These are phyloP conservation scores for Nothura maculosa DNA, from an alignment of 2,797 vertebrate genomes.

Conservation along the genomic window DNA sequence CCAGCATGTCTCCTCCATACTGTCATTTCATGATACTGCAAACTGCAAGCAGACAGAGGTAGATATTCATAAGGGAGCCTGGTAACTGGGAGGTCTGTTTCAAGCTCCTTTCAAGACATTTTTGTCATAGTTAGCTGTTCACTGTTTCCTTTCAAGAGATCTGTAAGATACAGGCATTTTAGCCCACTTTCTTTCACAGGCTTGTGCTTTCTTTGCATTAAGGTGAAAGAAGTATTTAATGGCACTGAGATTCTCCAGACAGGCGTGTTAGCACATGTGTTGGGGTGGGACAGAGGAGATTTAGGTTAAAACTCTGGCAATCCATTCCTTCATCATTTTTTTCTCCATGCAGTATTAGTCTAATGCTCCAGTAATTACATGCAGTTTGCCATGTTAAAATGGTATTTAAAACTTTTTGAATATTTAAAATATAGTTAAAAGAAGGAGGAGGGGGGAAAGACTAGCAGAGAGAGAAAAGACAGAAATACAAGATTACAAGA, in stretches of 20 bases:
- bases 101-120: background rate
- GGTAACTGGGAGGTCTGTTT: background rate
- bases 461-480: background rate
- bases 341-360: background rate
- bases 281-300: background rate
- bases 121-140: background rate
- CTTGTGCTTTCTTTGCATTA: background rate
- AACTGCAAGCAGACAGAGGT: conserved; percentile 7
- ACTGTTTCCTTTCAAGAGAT: background rate
- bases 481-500: background rate
- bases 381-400: background rate
- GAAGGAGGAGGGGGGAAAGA: background rate
- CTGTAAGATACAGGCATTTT: background rate
- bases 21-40: conserved; percentile 2
- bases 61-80: background rate
- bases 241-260: background rate
- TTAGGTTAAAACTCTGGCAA: background rate
- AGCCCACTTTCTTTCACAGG: background rate
- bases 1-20: background rate
- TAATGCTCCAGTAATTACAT: background rate
- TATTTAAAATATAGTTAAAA: background rate
- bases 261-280: background rate
- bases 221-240: background rate
- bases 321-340: background rate
- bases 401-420: background rate